phyloP scores from a whole-genome alignment of 2,797 vertebrate genomes.

The Cyclura pinguis region DNA sequence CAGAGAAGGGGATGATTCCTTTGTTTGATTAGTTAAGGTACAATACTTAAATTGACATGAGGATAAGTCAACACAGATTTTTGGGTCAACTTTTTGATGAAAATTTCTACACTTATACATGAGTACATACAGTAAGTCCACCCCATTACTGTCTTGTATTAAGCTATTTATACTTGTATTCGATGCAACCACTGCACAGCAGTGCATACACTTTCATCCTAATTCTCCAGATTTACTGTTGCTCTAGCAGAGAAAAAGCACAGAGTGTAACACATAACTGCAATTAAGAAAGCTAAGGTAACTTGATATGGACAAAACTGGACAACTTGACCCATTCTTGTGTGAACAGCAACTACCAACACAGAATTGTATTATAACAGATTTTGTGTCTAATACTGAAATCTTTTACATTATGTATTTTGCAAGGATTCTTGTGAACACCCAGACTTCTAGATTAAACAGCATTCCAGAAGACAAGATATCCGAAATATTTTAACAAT shows the following conservation, averaged over 20 bases:
- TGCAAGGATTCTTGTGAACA: not conserved
- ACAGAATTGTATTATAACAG: not conserved
- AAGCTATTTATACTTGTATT: not conserved
- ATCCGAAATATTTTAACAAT: conserved; percentile 12
- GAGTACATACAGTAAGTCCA: not conserved
- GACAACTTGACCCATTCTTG: not conserved
- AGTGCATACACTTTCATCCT: not conserved
- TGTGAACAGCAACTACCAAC: not conserved
- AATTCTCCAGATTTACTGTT: not conserved
- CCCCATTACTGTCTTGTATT: not conserved
- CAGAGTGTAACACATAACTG: not conserved
- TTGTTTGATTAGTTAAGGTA: no score
- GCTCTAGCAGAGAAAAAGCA: not conserved
- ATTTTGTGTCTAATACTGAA: not conserved
- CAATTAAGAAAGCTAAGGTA: not conserved
- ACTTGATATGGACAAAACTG: conserved; percentile 6
- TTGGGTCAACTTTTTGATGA: no score
- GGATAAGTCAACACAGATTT: no score
- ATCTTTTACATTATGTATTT: not conserved
- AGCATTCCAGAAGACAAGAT: conserved; percentile 5
- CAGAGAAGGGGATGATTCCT: no score
- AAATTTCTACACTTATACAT: no score
- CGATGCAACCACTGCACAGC: not conserved
- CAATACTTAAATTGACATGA: no score
- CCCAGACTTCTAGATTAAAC: not conserved